phyloP scores from a whole-genome alignment of 2,797 vertebrate species.

The Xerus rutilus region DNA sequence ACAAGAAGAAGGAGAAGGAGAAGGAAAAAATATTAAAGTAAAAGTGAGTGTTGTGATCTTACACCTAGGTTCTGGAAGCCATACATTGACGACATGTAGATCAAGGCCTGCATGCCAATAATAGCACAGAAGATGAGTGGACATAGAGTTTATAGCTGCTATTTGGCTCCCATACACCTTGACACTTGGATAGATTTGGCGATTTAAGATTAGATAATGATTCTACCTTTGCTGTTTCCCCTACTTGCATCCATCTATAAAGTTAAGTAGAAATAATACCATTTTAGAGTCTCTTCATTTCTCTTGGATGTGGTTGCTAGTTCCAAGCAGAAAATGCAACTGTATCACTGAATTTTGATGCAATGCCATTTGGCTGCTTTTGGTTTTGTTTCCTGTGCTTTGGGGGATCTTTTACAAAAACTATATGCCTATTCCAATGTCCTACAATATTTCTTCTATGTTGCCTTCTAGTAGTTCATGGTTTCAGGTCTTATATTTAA shows the following conservation, averaged over 20 bases:
- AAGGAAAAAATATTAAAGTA: neutral
- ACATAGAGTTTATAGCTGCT: neutral
- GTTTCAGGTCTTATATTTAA: neutral
- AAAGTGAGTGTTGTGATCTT: neutral
- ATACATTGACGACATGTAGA: rapidly evolving
- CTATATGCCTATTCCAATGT: too few relatives aligned
- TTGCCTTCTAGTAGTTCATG: neutral
- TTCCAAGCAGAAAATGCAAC: neutral
- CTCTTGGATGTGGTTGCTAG: neutral
- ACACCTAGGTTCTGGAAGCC: neutral
- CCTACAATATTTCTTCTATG: neutral
- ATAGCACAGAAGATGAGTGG: neutral
- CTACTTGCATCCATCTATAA: neutral
- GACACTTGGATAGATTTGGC: neutral
- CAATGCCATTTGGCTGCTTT: neutral
- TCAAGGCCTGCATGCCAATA: neutral
- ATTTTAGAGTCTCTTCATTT: neutral
- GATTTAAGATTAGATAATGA: neutral
- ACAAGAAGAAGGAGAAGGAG: too few relatives aligned
- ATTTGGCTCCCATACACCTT: neutral
- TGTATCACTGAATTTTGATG: neutral
- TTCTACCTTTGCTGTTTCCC: neutral
- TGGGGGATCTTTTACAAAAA: neutral
- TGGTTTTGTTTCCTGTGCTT: neutral
- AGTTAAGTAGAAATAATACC: neutral